These are phyloP conservation scores for Lucilia cuprina DNA, from an alignment of 1,140 invertebrate species.

Conservation along the genomic window DNA sequence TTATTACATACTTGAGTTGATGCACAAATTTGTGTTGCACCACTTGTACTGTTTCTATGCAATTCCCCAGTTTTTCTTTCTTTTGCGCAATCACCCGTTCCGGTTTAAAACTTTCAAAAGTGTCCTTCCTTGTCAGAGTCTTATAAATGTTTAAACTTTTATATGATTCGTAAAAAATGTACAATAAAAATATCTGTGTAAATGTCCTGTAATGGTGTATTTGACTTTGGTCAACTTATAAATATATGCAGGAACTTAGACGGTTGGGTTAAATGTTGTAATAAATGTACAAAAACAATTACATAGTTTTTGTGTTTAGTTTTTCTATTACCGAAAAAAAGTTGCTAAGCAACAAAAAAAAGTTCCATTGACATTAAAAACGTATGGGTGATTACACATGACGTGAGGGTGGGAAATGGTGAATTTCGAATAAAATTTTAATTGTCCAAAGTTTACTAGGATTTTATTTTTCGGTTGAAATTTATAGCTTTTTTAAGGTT, in stretches of 20 bases:
- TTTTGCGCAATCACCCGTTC: background rate
- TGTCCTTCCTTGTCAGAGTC: conserved; percentile 15
- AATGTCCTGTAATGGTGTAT: background rate
- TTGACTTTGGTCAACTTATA: background rate
- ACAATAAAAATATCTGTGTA: background rate
- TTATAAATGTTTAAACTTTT: conserved; percentile 3
- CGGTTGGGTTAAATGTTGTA: background rate
- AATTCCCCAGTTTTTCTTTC: conserved; percentile 55
- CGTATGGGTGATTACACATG: background rate
- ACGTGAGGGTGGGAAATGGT: background rate
- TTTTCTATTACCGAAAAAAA: conserved; percentile 12
- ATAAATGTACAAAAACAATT: background rate
- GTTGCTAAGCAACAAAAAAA: conserved; percentile 14
- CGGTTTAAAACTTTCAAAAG: background rate
- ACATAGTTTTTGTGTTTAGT: background rate
- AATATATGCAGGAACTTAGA: background rate
- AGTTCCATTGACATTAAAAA: conserved; percentile 2
- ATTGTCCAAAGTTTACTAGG: background rate
- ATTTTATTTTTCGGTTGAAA: background rate
- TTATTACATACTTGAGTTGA: conserved; percentile 54
- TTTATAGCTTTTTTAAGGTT: no score
- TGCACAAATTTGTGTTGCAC: conserved; percentile 61
- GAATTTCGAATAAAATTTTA: no score
- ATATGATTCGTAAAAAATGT: background rate
- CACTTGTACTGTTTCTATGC: conserved; percentile 59